A percentile compares a stretch with the other conserved stretches of the same genome.
Evolutionary conservation across 2,113 vertebrate genomes (phyloP).

Genomic region (Lasiurus cinereus): DNA sequence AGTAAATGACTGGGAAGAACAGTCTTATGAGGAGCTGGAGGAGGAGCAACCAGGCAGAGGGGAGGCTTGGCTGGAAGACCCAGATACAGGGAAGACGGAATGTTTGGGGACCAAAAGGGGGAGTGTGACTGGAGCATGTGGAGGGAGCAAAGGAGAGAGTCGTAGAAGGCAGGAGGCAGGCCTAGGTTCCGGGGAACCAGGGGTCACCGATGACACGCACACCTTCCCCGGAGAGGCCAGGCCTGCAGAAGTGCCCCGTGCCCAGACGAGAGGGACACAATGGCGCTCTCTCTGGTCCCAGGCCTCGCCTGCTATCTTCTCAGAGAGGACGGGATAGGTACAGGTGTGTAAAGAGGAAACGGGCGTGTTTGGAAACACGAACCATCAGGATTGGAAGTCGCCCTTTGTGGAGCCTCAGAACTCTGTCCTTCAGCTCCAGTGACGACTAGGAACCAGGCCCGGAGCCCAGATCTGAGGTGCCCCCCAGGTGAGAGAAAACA

Average conservation of each 20-base stretch:
- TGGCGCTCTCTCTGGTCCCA: fast-evolving
- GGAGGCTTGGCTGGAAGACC: not conserved
- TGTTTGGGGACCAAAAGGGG: not conserved
- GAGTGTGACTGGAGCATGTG: not conserved
- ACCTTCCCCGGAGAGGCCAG: not conserved
- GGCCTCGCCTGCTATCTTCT: not conserved
- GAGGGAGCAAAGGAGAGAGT: not conserved
- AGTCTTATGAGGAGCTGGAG: not conserved
- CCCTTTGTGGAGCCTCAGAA: not conserved
- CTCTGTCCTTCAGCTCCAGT: not conserved
- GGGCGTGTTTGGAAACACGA: not conserved
- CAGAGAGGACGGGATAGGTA: not conserved
- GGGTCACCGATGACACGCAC: fast-evolving
- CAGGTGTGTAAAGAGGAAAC: not conserved
- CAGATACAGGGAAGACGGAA: fast-evolving
- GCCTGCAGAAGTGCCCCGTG: not conserved
- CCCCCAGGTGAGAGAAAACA: not conserved
- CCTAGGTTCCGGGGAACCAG: not conserved
- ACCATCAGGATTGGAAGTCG: not conserved
- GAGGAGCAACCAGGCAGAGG: not conserved
- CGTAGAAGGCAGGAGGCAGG: not conserved
- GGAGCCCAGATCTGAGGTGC: fast-evolving
- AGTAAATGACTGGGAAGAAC: not conserved
- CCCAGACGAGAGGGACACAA: fast-evolving
- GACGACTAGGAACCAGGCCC: fast-evolving